Conservation (phyloP, 2,113 vertebrate genomes). For the Promerops cafer region DNA sequence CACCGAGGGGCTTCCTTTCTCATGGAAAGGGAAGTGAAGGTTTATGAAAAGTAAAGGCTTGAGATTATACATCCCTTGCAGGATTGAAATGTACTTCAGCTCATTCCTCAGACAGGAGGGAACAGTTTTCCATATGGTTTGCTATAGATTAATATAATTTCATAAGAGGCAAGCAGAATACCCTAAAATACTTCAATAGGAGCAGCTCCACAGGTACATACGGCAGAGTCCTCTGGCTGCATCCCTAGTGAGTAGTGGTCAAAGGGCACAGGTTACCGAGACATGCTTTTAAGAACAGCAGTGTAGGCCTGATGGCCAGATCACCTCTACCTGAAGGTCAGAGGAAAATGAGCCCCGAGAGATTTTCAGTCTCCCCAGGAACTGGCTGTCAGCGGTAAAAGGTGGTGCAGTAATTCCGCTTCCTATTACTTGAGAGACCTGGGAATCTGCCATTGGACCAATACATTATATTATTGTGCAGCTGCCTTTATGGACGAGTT, state of each 20-base stretch:
- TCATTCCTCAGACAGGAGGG: background rate
- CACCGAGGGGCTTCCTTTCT: background rate
- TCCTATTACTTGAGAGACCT: background rate
- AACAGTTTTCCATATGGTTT: background rate
- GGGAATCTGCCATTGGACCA: background rate
- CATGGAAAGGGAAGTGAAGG: background rate
- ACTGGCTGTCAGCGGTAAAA: background rate
- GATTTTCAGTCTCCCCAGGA: background rate
- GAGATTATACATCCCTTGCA: background rate
- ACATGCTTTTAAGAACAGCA: background rate
- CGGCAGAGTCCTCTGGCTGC: background rate
- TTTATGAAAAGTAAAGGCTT: background rate
- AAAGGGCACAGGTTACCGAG: background rate
- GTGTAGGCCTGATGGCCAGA: background rate
- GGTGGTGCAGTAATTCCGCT: background rate
- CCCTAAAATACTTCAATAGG: background rate
- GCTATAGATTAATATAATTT: background rate
- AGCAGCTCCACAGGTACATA: background rate
- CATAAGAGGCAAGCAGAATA: background rate
- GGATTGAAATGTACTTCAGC: background rate
- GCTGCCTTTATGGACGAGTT: background rate
- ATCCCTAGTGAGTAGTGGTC: background rate
- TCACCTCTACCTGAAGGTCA: background rate
- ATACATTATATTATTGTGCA: background rate
- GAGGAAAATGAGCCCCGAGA: background rate